Conservation (phyloP, 2,888 invertebrate genomes). For the Pachydiplax longipennis region DNA sequence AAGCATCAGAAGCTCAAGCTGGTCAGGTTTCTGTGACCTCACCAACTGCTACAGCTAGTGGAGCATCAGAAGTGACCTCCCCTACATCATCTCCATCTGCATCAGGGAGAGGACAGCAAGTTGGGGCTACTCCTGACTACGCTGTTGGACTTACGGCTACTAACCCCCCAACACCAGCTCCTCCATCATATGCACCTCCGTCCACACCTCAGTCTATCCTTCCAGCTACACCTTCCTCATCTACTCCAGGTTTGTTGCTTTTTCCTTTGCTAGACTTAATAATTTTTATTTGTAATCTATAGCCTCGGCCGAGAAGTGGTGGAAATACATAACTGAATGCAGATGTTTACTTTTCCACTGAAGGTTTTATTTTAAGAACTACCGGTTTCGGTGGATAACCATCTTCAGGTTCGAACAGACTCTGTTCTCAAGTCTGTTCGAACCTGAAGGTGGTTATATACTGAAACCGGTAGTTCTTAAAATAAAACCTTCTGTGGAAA, state of each 20-base stretch:
- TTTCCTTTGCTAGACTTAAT: too few relatives aligned
- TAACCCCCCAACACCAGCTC: conserved; percentile 60
- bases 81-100: conserved; percentile 54
- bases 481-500: too few relatives aligned
- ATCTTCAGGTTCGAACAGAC: too few relatives aligned
- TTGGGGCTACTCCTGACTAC: conserved; percentile 76
- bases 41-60: conserved; percentile 55
- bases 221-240: conserved; percentile 50
- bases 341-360: too few relatives aligned
- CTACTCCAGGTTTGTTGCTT: conserved; percentile 44
- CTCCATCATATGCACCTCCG: conserved; percentile 46
- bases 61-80: conserved; percentile 56
- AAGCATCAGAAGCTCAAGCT: conserved; percentile 64
- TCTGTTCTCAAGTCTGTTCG: too few relatives aligned
- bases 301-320: too few relatives aligned
- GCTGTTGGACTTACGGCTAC: conserved; percentile 78
- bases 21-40: conserved; percentile 55
- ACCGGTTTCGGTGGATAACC: too few relatives aligned
- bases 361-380: too few relatives aligned
- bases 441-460: too few relatives aligned
- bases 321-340: too few relatives aligned
- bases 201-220: conserved; percentile 49
- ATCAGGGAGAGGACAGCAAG: conserved; percentile 47
- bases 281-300: too few relatives aligned
- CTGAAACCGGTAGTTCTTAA: too few relatives aligned